Percentiles rank a stretch among this genome's conserved stretches.
phyloP scores from a whole-genome alignment of 2,888 invertebrate species.

The Timema podura region DNA sequence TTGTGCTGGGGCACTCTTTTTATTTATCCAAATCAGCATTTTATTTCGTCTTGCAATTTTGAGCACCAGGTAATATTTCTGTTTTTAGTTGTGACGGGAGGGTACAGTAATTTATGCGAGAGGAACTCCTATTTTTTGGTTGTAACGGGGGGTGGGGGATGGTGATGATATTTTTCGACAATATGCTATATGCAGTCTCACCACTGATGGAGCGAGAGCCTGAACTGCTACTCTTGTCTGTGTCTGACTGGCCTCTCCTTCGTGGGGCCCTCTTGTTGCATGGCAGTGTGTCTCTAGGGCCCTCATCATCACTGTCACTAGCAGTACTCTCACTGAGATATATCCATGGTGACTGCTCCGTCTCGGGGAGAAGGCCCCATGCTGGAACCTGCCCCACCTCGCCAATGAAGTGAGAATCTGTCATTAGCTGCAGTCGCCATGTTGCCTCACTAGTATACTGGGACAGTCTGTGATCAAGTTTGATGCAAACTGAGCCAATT shows the following conservation, averaged over 20 bases:
- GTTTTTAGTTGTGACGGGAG: too few species aligned
- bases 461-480: conserved; percentile 26
- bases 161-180: too few species aligned
- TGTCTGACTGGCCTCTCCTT: conserved; percentile 20
- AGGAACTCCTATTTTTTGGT: too few species aligned
- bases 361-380: not conserved
- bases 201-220: conserved; percentile 47
- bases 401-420: conserved; percentile 51
- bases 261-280: not conserved
- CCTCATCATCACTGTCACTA: conserved; percentile 43
- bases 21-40: too few species aligned
- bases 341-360: conserved; percentile 15
- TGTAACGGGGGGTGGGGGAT: too few species aligned
- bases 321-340: conserved; percentile 37
- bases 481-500: too few species aligned
- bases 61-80: too few species aligned
- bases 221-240: conserved; percentile 41
- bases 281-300: not conserved
- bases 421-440: conserved; percentile 70
- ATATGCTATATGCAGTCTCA: not conserved
- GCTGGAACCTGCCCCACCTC: conserved; percentile 40
- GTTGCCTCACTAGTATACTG: conserved; percentile 61
- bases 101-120: too few species aligned
- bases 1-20: too few species aligned
- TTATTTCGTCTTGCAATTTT: too few species aligned